Evolutionary conservation across 1,140 invertebrate genomes (phyloP), one percentile per base, ranked within the genome.

Genomic region (Saccostrea cuccullata): DNA sequence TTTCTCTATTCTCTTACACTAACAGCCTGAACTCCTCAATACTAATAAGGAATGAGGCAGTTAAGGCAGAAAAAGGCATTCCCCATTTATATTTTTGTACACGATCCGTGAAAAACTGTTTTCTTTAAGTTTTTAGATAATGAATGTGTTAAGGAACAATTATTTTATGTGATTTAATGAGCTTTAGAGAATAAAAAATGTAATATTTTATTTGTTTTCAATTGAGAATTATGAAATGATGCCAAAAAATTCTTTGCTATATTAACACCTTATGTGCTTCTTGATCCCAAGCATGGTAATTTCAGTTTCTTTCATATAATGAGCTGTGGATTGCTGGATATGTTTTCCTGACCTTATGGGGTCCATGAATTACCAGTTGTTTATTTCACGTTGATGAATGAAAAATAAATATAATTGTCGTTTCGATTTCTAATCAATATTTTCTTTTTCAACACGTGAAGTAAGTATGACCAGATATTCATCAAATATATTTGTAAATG

Each of bases 1-100:
- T 85, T 89, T 67, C 70, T 82, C 67, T 89, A 83, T 30, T 83
- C 20, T 58, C 77, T 89, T 20, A 87, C 82, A 86, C 82, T 89
- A 85, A 47, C 23, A 55, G 47, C 77, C 70, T 77, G 70, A 77
- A 36, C 23, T 30, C 70, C 30, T 12, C 26, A 26, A 77, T 30
- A 77, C 70, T 77, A 77, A 77, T 77, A 30, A 36, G 23, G 30
- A 77, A 77, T 36, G 30, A 36, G 70, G 70, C 26, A 26, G 15
- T 77, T 36, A 77, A 15, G 70, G 70, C 70, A 77, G n/a, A 64
- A 20, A 60, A 64, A 20, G 5, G 58, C 58, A 64, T 64, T 64
- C 58, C 58, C 58, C n/a, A 64, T 64, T 60, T 64, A 64, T 64
- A 64, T 64, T 64, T 64, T 64, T 17, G 17, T 64, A 64, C 15